Evolutionary conservation across 2,888 invertebrate genomes (phyloP).

Genomic region (Bellardia pandia): DNA sequence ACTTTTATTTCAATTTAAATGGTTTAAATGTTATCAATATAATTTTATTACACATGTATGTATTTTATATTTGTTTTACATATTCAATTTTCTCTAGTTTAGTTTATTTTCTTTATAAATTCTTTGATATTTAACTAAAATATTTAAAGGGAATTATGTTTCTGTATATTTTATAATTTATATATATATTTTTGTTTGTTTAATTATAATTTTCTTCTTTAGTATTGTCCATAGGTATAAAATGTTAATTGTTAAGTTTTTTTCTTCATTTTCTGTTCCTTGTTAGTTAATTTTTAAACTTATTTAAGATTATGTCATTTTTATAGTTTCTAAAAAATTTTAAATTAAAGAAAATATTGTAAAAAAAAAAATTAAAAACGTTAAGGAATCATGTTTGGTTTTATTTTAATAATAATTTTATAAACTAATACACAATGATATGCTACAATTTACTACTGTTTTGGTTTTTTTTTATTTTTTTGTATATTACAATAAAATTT

Average conservation of each 20-base stretch:
- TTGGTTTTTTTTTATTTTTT: conserved; percentile 22
- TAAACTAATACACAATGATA: conserved; percentile 62
- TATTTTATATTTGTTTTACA: conserved; percentile 21
- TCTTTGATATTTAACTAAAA: conserved; percentile 57
- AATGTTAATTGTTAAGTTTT: conserved; percentile 65
- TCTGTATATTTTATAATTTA: conserved; percentile 39
- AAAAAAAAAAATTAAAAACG: background rate
- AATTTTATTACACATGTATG: conserved; percentile 5
- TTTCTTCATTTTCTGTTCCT: conserved; percentile 42
- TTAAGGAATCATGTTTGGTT: conserved; percentile 49
- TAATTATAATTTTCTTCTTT: conserved; percentile 42
- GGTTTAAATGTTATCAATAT: conserved; percentile 6
- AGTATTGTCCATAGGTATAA: conserved; percentile 73
- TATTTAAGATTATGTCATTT: conserved; percentile 42
- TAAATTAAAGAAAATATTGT: conserved; percentile 12
- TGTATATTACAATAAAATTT: conserved; percentile 13
- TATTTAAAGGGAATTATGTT: conserved; percentile 46
- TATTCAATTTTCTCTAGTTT: conserved; percentile 47
- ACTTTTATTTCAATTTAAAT: conserved; percentile 22
- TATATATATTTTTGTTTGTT: conserved; percentile 8
- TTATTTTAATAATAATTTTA: conserved; percentile 9
- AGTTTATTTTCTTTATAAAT: conserved; percentile 42
- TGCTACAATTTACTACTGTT: conserved; percentile 64
- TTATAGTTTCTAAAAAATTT: conserved; percentile 11
- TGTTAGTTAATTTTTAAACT: conserved; percentile 48